Conservation (phyloP, 2,888 invertebrate genomes). For the Mactromeris polynyma region DNA sequence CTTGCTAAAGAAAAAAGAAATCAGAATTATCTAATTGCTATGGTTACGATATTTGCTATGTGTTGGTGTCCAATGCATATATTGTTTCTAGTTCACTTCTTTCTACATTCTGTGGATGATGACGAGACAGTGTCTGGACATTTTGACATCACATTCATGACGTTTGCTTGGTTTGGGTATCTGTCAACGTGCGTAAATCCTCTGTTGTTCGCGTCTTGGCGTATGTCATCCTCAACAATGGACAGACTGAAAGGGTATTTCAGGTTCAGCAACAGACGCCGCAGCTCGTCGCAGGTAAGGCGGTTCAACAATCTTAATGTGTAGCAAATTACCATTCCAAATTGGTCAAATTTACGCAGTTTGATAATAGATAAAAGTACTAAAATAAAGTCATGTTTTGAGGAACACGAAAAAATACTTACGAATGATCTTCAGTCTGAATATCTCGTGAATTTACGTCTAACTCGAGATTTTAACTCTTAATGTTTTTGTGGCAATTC, state of each 20-base stretch:
- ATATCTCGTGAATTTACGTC: no score
- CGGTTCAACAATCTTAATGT: no score
- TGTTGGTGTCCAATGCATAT: slow-evolving; percentile 91
- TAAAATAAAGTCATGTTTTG: no score
- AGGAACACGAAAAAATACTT: no score
- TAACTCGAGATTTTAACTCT: no score
- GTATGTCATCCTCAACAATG: slow-evolving; percentile 87
- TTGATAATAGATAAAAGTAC: no score
- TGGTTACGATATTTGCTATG: slow-evolving; percentile 90
- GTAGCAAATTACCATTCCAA: no score
- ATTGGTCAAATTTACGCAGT: no score
- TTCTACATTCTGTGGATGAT: slow-evolving; percentile 89
- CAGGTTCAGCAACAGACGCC: slow-evolving; percentile 81
- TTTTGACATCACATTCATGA: slow-evolving; percentile 91
- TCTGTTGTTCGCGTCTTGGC: slow-evolving; percentile 90
- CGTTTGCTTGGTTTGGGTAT: slow-evolving; percentile 92
- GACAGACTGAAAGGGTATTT: slow-evolving; percentile 85
- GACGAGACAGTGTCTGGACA: slow-evolving; percentile 91
- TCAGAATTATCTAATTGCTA: slow-evolving; percentile 91
- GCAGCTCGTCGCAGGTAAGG: slow-evolving; percentile 64
- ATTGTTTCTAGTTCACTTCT: slow-evolving; percentile 90
- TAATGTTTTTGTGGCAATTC: no score
- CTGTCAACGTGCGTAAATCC: slow-evolving; percentile 91
- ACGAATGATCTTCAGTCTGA: no score
- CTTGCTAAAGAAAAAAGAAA: slow-evolving; percentile 90